Base-by-base conservation (phyloP, 2,888 invertebrate species). In the Drosophila flavopinicola region DNA sequence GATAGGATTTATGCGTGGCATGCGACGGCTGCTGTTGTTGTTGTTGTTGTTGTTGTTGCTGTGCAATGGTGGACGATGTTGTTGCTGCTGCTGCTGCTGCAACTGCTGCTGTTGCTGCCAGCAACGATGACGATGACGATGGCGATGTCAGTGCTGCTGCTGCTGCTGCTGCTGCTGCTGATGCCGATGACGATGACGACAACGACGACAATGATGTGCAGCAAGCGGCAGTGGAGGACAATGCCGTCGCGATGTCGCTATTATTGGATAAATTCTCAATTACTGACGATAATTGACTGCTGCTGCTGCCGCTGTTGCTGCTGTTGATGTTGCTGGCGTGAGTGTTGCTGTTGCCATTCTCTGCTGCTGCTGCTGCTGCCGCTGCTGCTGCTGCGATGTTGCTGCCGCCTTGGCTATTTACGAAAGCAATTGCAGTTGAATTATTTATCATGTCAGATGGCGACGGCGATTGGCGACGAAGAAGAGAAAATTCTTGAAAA, bases 1-100 rank as follows among this genome's bases (percentile, higher is more conserved):
- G 95, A 92, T 96, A 96, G 82, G 88, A 88, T 92, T 91, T 92
- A 90, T 85, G 84, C 74, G 85, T 69, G 88, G 89, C 79, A 88
- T 69, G 67, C 54, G 66, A 49, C 58, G 73, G 32, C 41, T 63
- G 42, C 60, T 52, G 37, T 52, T 49, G 45, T 2, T 20, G 60
- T 51, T 57, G 67, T 7, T 37, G 53, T 30, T 44, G 59, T 27
- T n/a, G 49, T 15, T 15, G 41, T 23, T 23, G 42, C 29, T 17
- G 32, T 23, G 15, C 32, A 15, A 32, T 37, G 59, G 42, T 63
- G 73, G n/a, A n/a, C n/a, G n/a, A n/a, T n/a, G 60, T 51, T 56
- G 66, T 10, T 37, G 52, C 37, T 44, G 59, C 15, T 20, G 49
- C 44, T 52, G 65, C 24, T 33, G 52, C 37, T 0, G 29, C 7